phyloP scores from a whole-genome alignment of 2,113 vertebrate genomes.

The Megaceryle torquata region DNA sequence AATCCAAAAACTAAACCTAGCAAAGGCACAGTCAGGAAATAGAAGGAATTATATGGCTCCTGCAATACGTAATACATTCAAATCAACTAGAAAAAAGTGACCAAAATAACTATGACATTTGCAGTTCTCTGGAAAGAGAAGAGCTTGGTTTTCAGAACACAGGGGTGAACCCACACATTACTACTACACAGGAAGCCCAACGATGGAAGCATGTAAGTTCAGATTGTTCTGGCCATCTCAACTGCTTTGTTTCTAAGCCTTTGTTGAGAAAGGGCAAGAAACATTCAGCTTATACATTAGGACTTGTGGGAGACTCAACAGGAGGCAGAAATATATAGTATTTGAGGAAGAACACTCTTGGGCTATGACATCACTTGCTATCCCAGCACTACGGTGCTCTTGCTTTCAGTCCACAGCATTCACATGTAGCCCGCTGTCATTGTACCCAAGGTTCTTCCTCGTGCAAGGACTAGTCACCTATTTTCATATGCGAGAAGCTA shows the following conservation, averaged over 20 bases:
- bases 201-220: neutral
- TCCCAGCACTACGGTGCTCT: neutral
- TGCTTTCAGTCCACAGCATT: neutral
- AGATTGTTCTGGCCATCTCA: neutral
- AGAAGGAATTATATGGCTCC: neutral
- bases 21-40: neutral
- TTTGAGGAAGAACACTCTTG: neutral
- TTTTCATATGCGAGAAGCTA: neutral
- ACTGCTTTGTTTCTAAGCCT: neutral
- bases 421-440: rapidly evolving
- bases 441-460: neutral
- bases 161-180: neutral
- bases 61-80: neutral
- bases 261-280: neutral
- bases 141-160: neutral
- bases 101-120: neutral
- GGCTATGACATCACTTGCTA: neutral
- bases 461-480: neutral
- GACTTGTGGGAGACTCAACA: neutral
- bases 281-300: neutral
- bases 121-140: neutral
- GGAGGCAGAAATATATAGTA: neutral
- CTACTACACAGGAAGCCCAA: neutral
- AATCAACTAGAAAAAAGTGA: neutral
- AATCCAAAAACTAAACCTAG: neutral